Percentiles rank a stretch among this genome's conserved stretches.
phyloP scores from a whole-genome alignment of 2,113 vertebrate species.

The Machaerirhynchus nigripectus region DNA sequence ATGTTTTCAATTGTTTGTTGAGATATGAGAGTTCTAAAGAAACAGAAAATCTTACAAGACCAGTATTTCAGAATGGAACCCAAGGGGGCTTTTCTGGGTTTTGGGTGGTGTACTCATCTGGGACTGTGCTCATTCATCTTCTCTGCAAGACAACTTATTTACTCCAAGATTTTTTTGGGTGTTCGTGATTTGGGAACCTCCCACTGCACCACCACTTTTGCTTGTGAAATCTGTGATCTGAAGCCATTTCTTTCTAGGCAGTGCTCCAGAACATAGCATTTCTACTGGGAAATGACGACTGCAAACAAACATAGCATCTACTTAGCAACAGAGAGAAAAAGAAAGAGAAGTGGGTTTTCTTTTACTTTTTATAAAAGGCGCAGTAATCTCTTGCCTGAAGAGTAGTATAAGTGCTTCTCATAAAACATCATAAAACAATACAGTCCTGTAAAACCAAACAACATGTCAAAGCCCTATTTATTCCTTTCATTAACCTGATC shows the following conservation, averaged over 20 bases:
- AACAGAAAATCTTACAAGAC: not conserved
- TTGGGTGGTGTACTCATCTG: not conserved
- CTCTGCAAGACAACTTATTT: not conserved
- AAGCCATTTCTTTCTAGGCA: constrained; percentile 38
- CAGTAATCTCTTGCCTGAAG: constrained; percentile 49
- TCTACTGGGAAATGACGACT: constrained; percentile 36
- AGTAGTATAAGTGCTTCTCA: constrained; percentile 52
- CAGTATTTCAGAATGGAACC: not conserved
- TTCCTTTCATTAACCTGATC: constrained; percentile 66
- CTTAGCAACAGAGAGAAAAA: constrained; percentile 55
- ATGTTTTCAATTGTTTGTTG: not conserved
- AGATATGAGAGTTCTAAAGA: not conserved
- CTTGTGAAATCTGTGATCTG: not conserved
- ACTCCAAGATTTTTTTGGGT: not conserved
- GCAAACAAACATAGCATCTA: constrained; percentile 48
- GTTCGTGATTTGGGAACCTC: not conserved
- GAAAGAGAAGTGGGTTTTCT: constrained; percentile 28
- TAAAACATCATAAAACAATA: constrained; percentile 68
- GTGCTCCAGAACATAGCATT: constrained; percentile 14
- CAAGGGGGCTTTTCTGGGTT: rapidly evolving
- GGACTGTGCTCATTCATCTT: not conserved
- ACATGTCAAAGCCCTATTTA: constrained; percentile 55
- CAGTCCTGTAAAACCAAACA: constrained; percentile 47
- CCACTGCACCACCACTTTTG: not conserved
- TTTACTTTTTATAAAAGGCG: constrained; percentile 41